Conservation (phyloP, 2,888 invertebrate genomes). For the Pseudococcus jackbeardsleyi region DNA sequence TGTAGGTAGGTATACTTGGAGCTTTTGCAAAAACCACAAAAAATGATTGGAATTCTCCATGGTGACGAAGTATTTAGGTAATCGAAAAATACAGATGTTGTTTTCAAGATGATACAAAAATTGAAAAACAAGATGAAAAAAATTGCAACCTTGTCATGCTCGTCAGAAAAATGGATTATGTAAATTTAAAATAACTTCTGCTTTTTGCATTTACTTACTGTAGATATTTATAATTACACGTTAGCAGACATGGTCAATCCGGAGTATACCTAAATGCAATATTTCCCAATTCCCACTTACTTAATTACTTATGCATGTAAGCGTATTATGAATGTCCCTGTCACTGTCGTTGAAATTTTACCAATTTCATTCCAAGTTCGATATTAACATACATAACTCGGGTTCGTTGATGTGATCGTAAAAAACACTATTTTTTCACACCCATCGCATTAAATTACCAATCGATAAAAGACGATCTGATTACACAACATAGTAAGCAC, state of each 20-base stretch:
- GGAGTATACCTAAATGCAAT: background rate
- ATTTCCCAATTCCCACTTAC: too few relatives aligned
- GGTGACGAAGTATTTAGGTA: too few relatives aligned
- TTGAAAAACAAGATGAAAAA: background rate
- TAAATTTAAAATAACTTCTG: background rate
- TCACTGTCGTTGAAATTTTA: background rate
- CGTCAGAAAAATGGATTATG: background rate
- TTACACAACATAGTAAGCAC: background rate
- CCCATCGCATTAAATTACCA: background rate
- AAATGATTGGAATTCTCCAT: too few relatives aligned
- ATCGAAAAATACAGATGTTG: background rate
- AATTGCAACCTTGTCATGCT: background rate
- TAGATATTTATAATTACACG: too few relatives aligned
- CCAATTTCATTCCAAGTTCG: background rate
- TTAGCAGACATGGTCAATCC: background rate
- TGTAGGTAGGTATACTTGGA: too few relatives aligned
- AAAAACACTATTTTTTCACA: background rate
- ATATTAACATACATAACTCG: background rate
- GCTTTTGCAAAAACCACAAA: too few relatives aligned
- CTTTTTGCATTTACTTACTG: too few relatives aligned
- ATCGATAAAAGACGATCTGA: conserved; percentile 6
- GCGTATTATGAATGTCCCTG: background rate
- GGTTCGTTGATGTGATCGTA: background rate
- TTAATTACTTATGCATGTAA: background rate
- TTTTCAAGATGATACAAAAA: background rate